Conservation (phyloP, 2,113 vertebrate genomes). For the Eptesicus fuscus region DNA sequence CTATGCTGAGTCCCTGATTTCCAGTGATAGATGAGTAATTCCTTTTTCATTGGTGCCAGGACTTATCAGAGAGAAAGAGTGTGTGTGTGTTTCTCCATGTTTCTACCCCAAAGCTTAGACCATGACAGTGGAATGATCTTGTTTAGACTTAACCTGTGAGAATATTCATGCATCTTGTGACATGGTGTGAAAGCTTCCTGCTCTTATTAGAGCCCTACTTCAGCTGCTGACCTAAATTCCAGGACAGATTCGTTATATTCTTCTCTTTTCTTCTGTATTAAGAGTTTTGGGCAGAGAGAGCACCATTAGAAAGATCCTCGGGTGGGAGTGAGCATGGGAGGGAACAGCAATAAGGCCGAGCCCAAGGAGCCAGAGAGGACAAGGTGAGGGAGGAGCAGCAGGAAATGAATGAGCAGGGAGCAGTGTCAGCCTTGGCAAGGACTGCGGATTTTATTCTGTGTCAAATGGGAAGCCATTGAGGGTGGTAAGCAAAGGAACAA, state of each 20-base stretch:
- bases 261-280: not conserved
- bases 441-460: not conserved
- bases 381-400: not conserved
- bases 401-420: not conserved
- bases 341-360: not conserved
- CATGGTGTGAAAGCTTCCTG: not conserved
- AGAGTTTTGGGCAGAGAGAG: not conserved
- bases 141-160: not conserved
- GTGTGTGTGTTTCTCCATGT: not conserved
- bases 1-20: not conserved
- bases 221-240: not conserved
- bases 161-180: not conserved
- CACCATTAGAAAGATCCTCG: not conserved
- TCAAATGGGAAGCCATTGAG: not conserved
- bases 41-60: not conserved
- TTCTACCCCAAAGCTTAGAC: not conserved
- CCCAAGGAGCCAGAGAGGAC: not conserved
- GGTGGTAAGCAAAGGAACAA: not conserved
- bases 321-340: not conserved
- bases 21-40: not conserved
- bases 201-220: not conserved
- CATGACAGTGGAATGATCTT: not conserved
- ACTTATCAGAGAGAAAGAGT: not conserved
- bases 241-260: not conserved
- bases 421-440: not conserved